Conservation (phyloP, 2,888 invertebrate genomes). For the Drosophila setosimentum region DNA sequence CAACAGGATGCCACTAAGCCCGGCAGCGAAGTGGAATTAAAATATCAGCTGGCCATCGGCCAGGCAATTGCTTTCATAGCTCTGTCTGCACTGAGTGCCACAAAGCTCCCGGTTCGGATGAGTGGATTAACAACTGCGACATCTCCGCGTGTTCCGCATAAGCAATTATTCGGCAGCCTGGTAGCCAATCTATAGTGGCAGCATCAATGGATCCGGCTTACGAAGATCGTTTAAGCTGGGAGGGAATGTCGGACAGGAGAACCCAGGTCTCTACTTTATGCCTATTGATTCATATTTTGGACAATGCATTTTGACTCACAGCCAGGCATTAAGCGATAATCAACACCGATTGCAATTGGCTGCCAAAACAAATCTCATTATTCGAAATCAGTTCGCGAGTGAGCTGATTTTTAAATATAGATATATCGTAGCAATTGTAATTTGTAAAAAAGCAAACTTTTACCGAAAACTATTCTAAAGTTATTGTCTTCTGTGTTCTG, state of each 20-base stretch:
- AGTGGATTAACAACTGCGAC: slow-evolving; percentile 54
- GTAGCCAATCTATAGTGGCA: slow-evolving; percentile 96
- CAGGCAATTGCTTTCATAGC: slow-evolving; percentile 52
- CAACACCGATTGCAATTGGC: background rate
- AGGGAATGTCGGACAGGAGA: slow-evolving; percentile 88
- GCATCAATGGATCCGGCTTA: slow-evolving; percentile 93
- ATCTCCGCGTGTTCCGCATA: slow-evolving; percentile 87
- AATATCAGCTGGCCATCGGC: slow-evolving; percentile 30
- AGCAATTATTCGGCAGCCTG: slow-evolving; percentile 91
- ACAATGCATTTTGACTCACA: slow-evolving; percentile 95
- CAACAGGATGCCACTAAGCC: slow-evolving; percentile 44
- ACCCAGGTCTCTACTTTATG: slow-evolving; percentile 88
- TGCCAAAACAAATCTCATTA: accelerated
- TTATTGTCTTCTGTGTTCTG: too few species aligned
- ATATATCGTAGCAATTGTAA: background rate
- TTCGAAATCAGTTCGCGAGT: background rate
- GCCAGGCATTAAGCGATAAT: slow-evolving; percentile 92
- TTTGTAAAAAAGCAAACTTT: too few species aligned
- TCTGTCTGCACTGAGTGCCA: slow-evolving; percentile 61
- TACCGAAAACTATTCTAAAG: too few species aligned
- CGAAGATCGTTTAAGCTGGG: slow-evolving; percentile 95
- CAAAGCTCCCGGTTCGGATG: slow-evolving; percentile 83
- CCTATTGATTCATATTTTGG: slow-evolving; percentile 92
- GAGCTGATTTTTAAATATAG: background rate
- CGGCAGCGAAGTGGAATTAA: slow-evolving; percentile 61